A percentile compares a stretch with the other conserved stretches of the same genome.
These are phyloP conservation scores for Nemurella pictetii DNA, from an alignment of 2,888 invertebrate genomes.

Conservation along the genomic window DNA sequence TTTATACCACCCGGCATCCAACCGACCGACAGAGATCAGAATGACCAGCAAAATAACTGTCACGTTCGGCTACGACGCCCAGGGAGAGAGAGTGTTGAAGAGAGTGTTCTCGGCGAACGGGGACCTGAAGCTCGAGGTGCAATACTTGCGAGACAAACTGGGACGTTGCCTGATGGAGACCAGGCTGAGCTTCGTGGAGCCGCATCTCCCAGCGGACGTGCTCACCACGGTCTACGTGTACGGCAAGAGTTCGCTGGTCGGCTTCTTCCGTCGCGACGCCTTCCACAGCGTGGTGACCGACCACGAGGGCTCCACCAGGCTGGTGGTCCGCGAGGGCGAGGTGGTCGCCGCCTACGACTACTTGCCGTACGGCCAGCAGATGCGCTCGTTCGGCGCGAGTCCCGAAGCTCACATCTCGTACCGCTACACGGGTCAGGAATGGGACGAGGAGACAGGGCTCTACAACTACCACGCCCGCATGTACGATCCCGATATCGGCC, in stretches of 20 bases:
- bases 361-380: constrained; percentile 43
- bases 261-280: background rate
- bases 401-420: constrained; percentile 40
- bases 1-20: constrained; percentile 41
- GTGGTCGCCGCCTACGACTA: constrained; percentile 46
- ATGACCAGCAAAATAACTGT: background rate
- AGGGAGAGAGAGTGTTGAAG: background rate
- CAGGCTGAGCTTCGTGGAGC: background rate
- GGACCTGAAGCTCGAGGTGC: background rate
- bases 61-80: background rate
- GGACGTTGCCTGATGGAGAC: background rate
- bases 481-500: constrained; percentile 44
- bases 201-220: background rate
- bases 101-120: background rate
- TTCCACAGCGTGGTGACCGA: constrained; percentile 42
- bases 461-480: constrained; percentile 45
- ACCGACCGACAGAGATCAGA: background rate
- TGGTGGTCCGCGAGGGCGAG: constrained; percentile 40
- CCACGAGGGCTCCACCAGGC: constrained; percentile 43
- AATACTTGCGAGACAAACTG: background rate
- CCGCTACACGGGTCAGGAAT: constrained; percentile 45
- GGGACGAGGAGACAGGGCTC: constrained; percentile 44
- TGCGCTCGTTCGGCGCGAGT: constrained; percentile 40
- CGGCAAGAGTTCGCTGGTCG: background rate
- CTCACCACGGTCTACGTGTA: background rate